These are phyloP conservation scores for Crypturellus undulatus DNA, from an alignment of 2,113 vertebrate genomes.

Conservation along the genomic window DNA sequence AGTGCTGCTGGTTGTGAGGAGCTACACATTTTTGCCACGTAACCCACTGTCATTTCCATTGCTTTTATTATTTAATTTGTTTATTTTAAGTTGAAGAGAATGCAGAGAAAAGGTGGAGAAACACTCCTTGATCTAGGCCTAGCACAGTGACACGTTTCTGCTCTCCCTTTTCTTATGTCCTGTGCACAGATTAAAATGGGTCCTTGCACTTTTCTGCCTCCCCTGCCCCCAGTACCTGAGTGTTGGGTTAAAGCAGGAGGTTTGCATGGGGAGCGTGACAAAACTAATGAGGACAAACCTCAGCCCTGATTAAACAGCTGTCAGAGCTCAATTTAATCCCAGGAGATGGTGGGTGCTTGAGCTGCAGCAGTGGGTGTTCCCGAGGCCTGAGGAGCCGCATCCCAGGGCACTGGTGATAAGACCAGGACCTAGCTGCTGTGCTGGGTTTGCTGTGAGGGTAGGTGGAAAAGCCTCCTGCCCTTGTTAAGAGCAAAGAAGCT, in stretches of 20 bases:
- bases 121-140: neutral
- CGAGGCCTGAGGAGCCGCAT: neutral
- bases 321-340: neutral
- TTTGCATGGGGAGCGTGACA: neutral
- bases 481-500: neutral
- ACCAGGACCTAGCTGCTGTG: rapidly evolving
- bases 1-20: neutral
- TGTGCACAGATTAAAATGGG: neutral
- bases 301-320: constrained; percentile 10
- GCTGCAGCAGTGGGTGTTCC: neutral
- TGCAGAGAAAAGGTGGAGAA: neutral
- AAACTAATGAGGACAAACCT: constrained; percentile 18
- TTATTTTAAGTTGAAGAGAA: neutral
- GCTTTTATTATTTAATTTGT: neutral
- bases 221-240: neutral
- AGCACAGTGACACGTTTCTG: neutral
- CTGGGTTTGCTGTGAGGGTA: neutral
- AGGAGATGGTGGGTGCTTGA: neutral
- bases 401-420: rapidly evolving
- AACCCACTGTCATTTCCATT: neutral
- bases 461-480: neutral
- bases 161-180: neutral
- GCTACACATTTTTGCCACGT: neutral
- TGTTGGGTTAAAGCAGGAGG: neutral
- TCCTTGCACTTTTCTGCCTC: neutral